Base-by-base conservation (phyloP, 1,140 invertebrate genomes). In the Caenorhabditis tropicalis region DNA sequence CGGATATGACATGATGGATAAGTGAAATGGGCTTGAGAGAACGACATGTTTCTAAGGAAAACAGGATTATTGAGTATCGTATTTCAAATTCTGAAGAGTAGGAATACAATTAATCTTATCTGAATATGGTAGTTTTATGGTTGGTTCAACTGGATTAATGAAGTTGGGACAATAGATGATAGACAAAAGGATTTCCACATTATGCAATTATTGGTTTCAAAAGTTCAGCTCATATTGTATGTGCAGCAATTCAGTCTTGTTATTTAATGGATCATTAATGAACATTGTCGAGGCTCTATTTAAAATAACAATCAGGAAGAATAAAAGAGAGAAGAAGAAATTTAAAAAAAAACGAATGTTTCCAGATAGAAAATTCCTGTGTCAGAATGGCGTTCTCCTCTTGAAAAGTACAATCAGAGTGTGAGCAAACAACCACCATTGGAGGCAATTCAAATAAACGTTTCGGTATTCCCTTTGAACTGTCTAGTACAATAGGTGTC, bases 371-470 rank as follows among this genome's bases (percentile, higher is more conserved):
- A 10, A 51, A 5, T 15, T 51, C 15, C 5, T 51, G 15, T 12
- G 48, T 16, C 10, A 19, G 5, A 51, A 51, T 51, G 48, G 5
- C 15, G 48, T 56, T 51, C 7, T n/a, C 49, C 7, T 51, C 49
- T n/a, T 6, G 21, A 56, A 56, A 10, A 24, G 53, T 56, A 56
- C 53, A 56, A 27, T 24, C 65, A 74, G n/a, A 74, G 21, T 43
- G 9, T 31, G 65, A 74, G 65, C 65, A 43, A 74, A 74, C 36
- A 65, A 33, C n/a, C 53, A 31, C 53, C 53, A 27, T 31, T 16
- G 58, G 19, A 65, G 58, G 31, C 31, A 65, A 65, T 36, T 65
- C 58, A 65, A 65, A 65, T 65, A 65, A 65, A 65, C 58, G 58
- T 33, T 27, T 65, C 58, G 58, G 58, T 36, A 19, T 65, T 7